Evolutionary conservation across 2,888 invertebrate species (phyloP), one percentile per base, ranked within the genome.

Genomic region (Boloria selene): DNA sequence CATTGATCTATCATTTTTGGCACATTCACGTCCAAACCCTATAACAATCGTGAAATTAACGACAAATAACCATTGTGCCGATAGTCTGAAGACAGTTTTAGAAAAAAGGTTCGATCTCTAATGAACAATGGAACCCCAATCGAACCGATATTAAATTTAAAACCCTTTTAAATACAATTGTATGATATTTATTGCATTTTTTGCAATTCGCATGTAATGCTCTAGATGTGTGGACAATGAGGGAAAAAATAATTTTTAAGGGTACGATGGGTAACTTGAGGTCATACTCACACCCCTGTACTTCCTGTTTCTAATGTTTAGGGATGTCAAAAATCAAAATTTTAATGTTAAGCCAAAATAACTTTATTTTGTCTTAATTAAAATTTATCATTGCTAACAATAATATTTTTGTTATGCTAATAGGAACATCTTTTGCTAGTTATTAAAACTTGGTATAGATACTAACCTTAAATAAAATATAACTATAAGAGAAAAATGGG

Each of bases 201-300:
- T 81, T 79, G 65, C 79, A 75, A 84, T 87, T 83, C 75, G 74
- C 71, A 71, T 84, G 87, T 84, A 87, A 86, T 86, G 86, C 90
- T 90, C 86, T 73, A 89, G 85, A 88, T 89, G 82, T 67, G 67
- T 75, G 72, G 74, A 85, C 85, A 87, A 87, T 83, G 76, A 79
- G 66, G 73, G 71, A 75, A 77, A 77, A 78, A 79, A 76, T 70
- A 73, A 31, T 80, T 76, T 74, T 78, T 79, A 75, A 83, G 87
- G 88, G 88, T 85, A 80, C 82, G 73, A 17, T 88, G 87, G 87
- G 90, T 90, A 90, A 88, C 88, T 90, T 90, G 90, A 91, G 92
- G 92, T 92, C 90, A 91, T 85, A 87, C 85, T 90, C 90, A 88
- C 90, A 90, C 91, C 91, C 90, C 85, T 90, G 86, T 88, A 87